These are phyloP conservation scores for Diplolepis rosae DNA, from an alignment of 2,888 invertebrate genomes.

Conservation along the genomic window DNA sequence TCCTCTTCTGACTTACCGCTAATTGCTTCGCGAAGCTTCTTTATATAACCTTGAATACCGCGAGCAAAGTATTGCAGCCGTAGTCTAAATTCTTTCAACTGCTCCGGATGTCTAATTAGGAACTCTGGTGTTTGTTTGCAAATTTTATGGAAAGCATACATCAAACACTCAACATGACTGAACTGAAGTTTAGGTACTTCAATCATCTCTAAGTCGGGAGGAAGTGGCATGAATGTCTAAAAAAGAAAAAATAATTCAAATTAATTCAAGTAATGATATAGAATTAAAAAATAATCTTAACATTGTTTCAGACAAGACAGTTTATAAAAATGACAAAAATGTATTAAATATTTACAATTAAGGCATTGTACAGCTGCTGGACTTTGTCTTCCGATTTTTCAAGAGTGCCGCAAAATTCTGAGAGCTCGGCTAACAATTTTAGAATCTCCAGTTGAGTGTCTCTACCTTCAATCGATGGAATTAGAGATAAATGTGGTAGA, in stretches of 20 bases:
- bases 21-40: constrained; percentile 81
- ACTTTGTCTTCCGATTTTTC: constrained; percentile 85
- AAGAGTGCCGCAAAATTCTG: constrained; percentile 84
- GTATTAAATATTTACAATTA: constrained; percentile 79
- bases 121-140: constrained; percentile 87
- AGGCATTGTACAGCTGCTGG: constrained; percentile 83
- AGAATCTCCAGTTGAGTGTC: constrained; percentile 86
- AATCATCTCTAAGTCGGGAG: constrained; percentile 81
- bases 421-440: constrained; percentile 90
- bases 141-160: constrained; percentile 84
- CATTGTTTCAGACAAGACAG: not conserved
- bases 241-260: constrained; percentile 30
- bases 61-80: constrained; percentile 94
- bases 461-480: constrained; percentile 77
- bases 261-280: not conserved
- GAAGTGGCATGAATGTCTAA: constrained; percentile 91
- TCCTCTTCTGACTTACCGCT: constrained; percentile 83
- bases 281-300: constrained; percentile 1
- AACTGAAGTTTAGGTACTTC: constrained; percentile 91
- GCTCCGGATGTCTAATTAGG: constrained; percentile 82
- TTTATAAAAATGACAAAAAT: not conserved
- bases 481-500: constrained; percentile 83
- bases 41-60: constrained; percentile 90
- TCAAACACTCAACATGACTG: constrained; percentile 93
- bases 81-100: constrained; percentile 89